phyloP scores from a whole-genome alignment of 2,888 invertebrate genomes.

The Phalera bucephala region DNA sequence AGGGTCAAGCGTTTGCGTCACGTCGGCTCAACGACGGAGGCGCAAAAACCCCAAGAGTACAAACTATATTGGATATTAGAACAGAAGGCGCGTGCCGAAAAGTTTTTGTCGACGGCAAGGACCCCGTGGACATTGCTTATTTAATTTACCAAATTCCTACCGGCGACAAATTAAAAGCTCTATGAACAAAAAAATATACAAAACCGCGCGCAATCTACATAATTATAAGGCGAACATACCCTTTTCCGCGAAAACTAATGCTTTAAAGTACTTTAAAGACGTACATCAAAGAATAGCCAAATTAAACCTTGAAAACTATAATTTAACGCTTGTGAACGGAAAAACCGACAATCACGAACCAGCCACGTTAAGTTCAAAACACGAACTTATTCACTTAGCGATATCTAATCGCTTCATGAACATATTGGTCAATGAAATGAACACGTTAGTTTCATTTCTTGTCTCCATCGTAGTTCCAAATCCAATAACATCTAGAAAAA shows the following conservation, averaged over 20 bases:
- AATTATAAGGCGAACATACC: not conserved
- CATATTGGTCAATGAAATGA: not conserved
- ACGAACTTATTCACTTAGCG: not conserved
- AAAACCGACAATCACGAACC: not conserved
- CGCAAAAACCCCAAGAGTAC: constrained; percentile 68
- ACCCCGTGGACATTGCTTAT: constrained; percentile 46
- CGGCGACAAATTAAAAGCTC: constrained; percentile 21
- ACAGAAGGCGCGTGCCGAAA: constrained; percentile 72
- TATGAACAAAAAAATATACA: not conserved
- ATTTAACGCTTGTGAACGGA: constrained; percentile 1
- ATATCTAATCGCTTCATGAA: not conserved
- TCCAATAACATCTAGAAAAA: not conserved
- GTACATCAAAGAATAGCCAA: constrained; percentile 1
- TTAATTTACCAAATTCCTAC: constrained; percentile 54
- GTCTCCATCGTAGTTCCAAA: not conserved
- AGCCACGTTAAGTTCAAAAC: not conserved
- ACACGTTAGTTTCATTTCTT: not conserved
- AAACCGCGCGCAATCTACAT: not conserved
- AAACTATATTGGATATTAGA: constrained; percentile 81
- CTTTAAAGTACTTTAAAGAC: not conserved
- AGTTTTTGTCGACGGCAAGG: constrained; percentile 51
- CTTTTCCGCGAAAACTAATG: not conserved
- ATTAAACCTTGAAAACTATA: constrained; percentile 3
- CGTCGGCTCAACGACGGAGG: constrained; percentile 46
- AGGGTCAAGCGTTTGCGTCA: constrained; percentile 76